Percentiles rank a stretch among this genome's conserved stretches.
Evolutionary conservation across 2,888 invertebrate genomes (phyloP).

Genomic region (Glyphotaelius pellucidus): DNA sequence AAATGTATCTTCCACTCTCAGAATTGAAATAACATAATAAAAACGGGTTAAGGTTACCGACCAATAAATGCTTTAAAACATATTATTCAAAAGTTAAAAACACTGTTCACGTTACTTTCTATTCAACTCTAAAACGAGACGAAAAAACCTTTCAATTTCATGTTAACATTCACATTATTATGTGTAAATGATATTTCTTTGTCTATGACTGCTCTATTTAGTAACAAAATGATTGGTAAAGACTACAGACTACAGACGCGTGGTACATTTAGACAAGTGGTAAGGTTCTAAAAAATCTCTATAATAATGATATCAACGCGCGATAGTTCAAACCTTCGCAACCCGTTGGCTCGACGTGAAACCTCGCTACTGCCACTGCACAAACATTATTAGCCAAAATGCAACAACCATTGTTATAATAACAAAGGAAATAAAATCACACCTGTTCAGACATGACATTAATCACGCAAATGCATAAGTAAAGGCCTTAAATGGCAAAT

Average conservation of each 20-base stretch:
- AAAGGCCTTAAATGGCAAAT: background rate
- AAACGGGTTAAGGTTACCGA: background rate
- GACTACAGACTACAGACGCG: too few species aligned
- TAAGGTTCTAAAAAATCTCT: background rate
- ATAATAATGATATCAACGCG: background rate
- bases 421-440: constrained; percentile 49
- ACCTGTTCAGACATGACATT: constrained; percentile 25
- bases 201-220: background rate
- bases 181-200: background rate
- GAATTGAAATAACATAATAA: background rate
- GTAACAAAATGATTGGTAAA: background rate
- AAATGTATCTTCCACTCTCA: constrained; percentile 28
- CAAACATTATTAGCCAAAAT: background rate
- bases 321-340: background rate
- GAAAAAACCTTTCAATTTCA: background rate
- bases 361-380: background rate
- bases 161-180: background rate
- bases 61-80: background rate
- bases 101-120: background rate
- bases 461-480: constrained; percentile 16
- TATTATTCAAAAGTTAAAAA: background rate
- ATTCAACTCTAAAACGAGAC: background rate
- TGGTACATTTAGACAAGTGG: background rate
- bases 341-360: background rate
- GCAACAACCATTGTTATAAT: constrained; percentile 13